Conservation (phyloP, 2,888 invertebrate species). For the Lacanobia wlatinum region DNA sequence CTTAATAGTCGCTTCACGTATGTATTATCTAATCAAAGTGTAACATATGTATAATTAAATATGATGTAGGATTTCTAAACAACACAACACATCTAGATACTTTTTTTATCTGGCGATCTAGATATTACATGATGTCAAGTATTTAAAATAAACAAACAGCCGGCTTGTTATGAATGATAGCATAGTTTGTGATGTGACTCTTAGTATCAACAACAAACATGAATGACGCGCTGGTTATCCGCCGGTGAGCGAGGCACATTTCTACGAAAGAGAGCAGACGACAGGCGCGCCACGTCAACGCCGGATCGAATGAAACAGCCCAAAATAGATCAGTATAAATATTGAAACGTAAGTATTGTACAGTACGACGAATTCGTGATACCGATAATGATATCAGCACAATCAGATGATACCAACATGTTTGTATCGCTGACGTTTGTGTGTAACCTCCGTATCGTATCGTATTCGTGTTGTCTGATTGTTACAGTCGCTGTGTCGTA, state of each 20-base stretch:
- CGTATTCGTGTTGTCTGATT: slow-evolving; percentile 55
- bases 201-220: slow-evolving; percentile 64
- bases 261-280: slow-evolving; percentile 74
- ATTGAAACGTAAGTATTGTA: slow-evolving; percentile 74
- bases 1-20: slow-evolving; percentile 46
- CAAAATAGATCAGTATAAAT: slow-evolving; percentile 75
- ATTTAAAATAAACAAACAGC: slow-evolving; percentile 61
- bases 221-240: slow-evolving; percentile 57
- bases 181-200: slow-evolving; percentile 66
- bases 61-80: slow-evolving; percentile 45
- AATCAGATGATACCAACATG: slow-evolving; percentile 59
- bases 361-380: slow-evolving; percentile 66
- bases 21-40: slow-evolving; percentile 70
- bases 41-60: slow-evolving; percentile 51
- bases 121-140: slow-evolving; percentile 58
- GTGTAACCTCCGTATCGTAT: slow-evolving; percentile 54
- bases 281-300: slow-evolving; percentile 70
- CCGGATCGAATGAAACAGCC: slow-evolving; percentile 73
- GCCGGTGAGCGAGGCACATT: slow-evolving; percentile 62
- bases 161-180: slow-evolving; percentile 69
- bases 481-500: slow-evolving; percentile 55
- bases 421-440: slow-evolving; percentile 47
- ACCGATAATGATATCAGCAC: slow-evolving; percentile 69
- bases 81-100: slow-evolving; percentile 17
- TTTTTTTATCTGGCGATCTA: slow-evolving; percentile 49